Evolutionary conservation across 2,888 invertebrate genomes (phyloP), one percentile per base, ranked within the genome.

Genomic region (Agrypnus murinus): DNA sequence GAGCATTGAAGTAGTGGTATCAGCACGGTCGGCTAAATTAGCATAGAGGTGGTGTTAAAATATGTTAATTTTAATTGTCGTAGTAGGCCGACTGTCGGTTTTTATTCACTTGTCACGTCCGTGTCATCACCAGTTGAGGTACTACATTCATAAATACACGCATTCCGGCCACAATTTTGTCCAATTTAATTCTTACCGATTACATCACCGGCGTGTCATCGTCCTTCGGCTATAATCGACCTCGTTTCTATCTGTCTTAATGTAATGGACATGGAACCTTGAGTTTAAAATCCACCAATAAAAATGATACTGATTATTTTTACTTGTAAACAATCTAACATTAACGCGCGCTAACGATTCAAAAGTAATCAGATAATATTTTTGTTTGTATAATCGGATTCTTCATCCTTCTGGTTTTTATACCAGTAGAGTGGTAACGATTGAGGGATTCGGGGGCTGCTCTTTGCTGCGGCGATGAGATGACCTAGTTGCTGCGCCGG

Each of bases 171-270:
- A 38, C 58, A 58, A 58, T 58, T 55, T 58, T 43, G 43, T 25
- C 43, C 58, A 65, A 70, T 65, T 69, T 50, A 69, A 66, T 65
- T 55, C 46, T 45, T 15, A 10, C n/a, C 15, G 59, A 65, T 70
- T 70, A 70, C 70, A 70, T 70, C 70, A 70, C 60, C 53, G 53
- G 45, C 60, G 55, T 65, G 65, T 65, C 70, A 70, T 70, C 62
- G 65, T 65, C 70, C 70, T 65, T 70, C 65, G 50, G 40, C 62
- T 40, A 53, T 31, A 70, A 70, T 70, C 70, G 70, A 65, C 70
- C 70, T 70, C 65, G 45, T 70, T 70, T 62, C 34, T 34, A 60
- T 63, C 58, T n/a, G n/a, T 55, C 40, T n/a, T 36, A 38, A 38
- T 64, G 31, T 36, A 50, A 43, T 66, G 6, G 9, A 19, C 4